phyloP scores from a whole-genome alignment of 2,888 invertebrate species.

The Penaeus monodon region DNA sequence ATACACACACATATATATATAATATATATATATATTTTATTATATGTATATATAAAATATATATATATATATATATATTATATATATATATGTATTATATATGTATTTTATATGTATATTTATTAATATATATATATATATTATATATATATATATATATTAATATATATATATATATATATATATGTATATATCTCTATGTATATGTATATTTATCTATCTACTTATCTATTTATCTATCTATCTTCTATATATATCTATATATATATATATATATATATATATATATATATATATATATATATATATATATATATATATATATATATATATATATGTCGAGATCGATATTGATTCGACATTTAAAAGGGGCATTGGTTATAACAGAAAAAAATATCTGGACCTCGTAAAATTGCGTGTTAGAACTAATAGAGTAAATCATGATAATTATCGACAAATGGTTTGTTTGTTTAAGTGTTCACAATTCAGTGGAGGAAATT shows the following conservation, averaged over 20 bases:
- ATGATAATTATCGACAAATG: too few relatives aligned
- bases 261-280: slow-evolving; percentile 2
- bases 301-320: background rate
- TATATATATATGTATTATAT: background rate
- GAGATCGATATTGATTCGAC: background rate
- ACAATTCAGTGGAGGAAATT: too few relatives aligned
- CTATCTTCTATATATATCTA: background rate
- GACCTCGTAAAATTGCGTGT: too few relatives aligned
- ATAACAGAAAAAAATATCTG: too few relatives aligned
- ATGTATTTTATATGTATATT: slow-evolving; percentile 20
- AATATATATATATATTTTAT: slow-evolving; percentile 22
- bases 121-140: slow-evolving; percentile 37
- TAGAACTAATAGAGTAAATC: too few relatives aligned
- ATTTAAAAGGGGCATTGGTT: background rate
- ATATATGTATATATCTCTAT: background rate
- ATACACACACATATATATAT: background rate
- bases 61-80: slow-evolving; percentile 8
- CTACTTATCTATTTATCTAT: too few relatives aligned
- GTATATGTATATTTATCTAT: background rate
- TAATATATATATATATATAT: background rate
- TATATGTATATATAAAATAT: background rate
- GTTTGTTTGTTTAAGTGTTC: too few relatives aligned
- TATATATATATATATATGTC: background rate
- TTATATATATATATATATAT: background rate
- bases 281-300: slow-evolving; percentile 12